phyloP scores from a whole-genome alignment of 2,113 vertebrate genomes.

The Colinus virginianus region DNA sequence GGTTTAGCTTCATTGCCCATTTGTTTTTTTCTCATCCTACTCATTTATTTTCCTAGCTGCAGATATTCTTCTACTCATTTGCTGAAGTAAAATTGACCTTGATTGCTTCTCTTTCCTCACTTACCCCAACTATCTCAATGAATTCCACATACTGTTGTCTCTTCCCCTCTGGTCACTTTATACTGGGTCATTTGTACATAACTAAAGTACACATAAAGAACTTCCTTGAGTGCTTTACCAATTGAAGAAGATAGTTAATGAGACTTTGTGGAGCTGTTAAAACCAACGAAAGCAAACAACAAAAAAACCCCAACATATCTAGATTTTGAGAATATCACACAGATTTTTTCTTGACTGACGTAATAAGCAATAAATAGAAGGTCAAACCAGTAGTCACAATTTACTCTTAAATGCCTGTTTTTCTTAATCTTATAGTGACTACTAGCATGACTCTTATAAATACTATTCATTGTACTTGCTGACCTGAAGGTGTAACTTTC shows the following conservation, averaged over 20 bases:
- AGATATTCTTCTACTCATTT: conserved; percentile 65
- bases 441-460: neutral
- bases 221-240: neutral
- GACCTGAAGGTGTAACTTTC: neutral
- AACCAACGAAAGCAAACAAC: neutral
- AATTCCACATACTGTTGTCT: conserved; percentile 22
- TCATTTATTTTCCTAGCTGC: conserved; percentile 72
- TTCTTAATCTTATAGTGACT: neutral
- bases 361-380: conserved; percentile 50
- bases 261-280: conserved; percentile 2
- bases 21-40: conserved; percentile 61
- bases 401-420: conserved; percentile 24
- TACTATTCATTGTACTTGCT: neutral
- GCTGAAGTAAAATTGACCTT: conserved; percentile 70
- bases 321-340: conserved; percentile 42
- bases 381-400: neutral
- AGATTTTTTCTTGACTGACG: conserved; percentile 29
- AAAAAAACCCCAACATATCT: neutral
- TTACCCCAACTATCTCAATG: neutral
- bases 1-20: conserved; percentile 48
- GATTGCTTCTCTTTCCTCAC: neutral
- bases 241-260: neutral
- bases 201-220: conserved; percentile 50
- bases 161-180: conserved; percentile 58
- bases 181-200: conserved; percentile 28